phyloP scores from a whole-genome alignment of 2,888 invertebrate genomes.

The Rapana venosa region DNA sequence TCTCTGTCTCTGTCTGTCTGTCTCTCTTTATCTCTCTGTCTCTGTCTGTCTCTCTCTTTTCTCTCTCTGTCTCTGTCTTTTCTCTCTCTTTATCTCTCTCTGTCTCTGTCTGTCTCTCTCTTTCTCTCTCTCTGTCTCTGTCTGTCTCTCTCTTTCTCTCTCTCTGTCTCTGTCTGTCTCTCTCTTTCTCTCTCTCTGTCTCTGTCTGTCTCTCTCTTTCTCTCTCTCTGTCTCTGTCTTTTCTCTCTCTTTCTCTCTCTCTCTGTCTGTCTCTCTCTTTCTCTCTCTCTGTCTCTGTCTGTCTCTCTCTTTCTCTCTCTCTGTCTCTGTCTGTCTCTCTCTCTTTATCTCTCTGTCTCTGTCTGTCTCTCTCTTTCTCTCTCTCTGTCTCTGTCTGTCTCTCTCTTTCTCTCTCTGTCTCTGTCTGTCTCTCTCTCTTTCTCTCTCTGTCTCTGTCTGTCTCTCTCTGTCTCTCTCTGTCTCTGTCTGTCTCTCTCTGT shows the following conservation, averaged over 20 bases:
- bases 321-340: not conserved
- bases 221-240: conserved; percentile 31
- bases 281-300: no score
- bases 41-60: no score
- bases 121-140: no score
- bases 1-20: no score
- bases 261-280: conserved; percentile 7
- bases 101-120: no score
- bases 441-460: not conserved
- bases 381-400: conserved; percentile 14
- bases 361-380: conserved; percentile 29
- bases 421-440: not conserved
- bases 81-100: no score
- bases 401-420: conserved; percentile 11
- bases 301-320: no score
- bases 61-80: no score
- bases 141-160: no score
- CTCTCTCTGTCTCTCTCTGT: not conserved
- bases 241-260: not conserved
- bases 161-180: no score
- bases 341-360: conserved; percentile 17
- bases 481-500: conserved; percentile 28
- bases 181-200: not conserved
- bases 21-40: no score
- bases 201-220: conserved; percentile 25